Conservation (phyloP, 2,888 invertebrate genomes). For the Polylopha cassiicola region DNA sequence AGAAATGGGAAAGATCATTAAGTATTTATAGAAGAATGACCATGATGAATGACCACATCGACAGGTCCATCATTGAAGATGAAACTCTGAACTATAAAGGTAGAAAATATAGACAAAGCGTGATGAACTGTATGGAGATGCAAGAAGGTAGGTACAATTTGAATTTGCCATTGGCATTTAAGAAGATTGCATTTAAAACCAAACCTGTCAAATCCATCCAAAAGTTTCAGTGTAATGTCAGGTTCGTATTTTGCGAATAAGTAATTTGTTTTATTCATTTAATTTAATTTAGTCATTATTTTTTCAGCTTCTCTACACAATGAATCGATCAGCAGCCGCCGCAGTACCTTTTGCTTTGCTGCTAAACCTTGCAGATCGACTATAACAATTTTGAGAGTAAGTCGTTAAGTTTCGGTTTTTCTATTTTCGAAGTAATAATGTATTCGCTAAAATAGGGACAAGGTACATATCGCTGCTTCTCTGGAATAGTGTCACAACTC, state of each 20-base stretch:
- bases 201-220: constrained; percentile 59
- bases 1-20: constrained; percentile 82
- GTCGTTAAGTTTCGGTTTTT: constrained; percentile 27
- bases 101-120: constrained; percentile 74
- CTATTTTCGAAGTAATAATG: too few species aligned
- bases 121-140: constrained; percentile 70
- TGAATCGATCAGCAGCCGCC: constrained; percentile 66
- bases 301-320: constrained; percentile 65
- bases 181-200: constrained; percentile 22
- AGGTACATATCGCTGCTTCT: too few species aligned
- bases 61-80: constrained; percentile 59
- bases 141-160: constrained; percentile 61
- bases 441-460: too few species aligned
- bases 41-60: constrained; percentile 54
- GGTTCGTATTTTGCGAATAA: constrained; percentile 47
- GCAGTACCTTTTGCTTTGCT: constrained; percentile 63
- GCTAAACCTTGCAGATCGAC: constrained; percentile 63
- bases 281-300: constrained; percentile 26
- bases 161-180: constrained; percentile 25
- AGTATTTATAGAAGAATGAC: constrained; percentile 75
- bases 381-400: constrained; percentile 63
- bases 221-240: constrained; percentile 76
- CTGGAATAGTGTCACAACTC: too few species aligned
- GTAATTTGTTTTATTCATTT: constrained; percentile 25
- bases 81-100: constrained; percentile 63